Percentiles rank a stretch among this genome's conserved stretches.
phyloP scores from a whole-genome alignment of 2,797 vertebrate species.

The Merluccius polli region DNA sequence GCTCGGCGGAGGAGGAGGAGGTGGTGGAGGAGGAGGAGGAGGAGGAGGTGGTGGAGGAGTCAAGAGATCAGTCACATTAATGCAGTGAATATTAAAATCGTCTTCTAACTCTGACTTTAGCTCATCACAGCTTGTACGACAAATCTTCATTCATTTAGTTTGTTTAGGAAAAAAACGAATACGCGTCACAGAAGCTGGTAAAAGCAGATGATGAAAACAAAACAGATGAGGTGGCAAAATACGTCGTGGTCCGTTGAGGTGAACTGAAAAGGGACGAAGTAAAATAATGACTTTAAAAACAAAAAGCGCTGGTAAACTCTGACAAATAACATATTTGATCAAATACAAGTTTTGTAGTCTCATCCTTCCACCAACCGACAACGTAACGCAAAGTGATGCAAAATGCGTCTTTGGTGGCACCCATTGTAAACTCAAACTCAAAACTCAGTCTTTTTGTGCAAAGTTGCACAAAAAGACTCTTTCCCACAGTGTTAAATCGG shows the following conservation, averaged over 20 bases:
- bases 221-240: neutral
- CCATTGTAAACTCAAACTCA: no score
- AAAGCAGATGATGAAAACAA: neutral
- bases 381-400: no score
- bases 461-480: no score
- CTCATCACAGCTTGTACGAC: neutral
- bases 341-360: no score
- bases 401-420: no score
- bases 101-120: neutral
- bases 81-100: neutral
- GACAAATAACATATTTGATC: no score
- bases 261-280: neutral
- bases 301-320: no score
- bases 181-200: neutral
- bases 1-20: constrained; percentile 40
- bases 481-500: neutral
- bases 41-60: constrained; percentile 7
- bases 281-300: no score
- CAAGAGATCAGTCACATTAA: neutral
- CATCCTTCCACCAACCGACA: no score
- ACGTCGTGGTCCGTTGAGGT: neutral
- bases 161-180: neutral
- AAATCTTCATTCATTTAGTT: neutral
- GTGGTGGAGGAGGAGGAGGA: no score
- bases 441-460: no score